phyloP scores from a whole-genome alignment of 2,113 vertebrate genomes.

The Cynopterus brachyotis region DNA sequence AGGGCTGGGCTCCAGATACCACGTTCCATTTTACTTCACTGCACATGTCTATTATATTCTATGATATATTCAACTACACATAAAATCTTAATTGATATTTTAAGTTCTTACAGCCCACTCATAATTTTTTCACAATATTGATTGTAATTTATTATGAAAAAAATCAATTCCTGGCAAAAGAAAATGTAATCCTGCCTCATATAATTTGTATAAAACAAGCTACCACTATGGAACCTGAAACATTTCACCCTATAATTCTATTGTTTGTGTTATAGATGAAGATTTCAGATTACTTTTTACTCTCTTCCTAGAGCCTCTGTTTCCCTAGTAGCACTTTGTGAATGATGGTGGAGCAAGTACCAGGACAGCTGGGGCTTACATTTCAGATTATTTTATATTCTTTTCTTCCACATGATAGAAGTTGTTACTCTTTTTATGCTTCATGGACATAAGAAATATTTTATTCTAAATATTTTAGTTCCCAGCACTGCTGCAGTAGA shows the following conservation, averaged over 20 bases:
- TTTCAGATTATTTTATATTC: neutral
- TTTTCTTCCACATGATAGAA: neutral
- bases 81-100: neutral
- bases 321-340: neutral
- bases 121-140: neutral
- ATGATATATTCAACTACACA: neutral
- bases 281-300: neutral
- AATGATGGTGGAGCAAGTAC: neutral
- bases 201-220: neutral
- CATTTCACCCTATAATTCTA: neutral
- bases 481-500: neutral
- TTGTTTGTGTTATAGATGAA: neutral
- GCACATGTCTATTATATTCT: neutral
- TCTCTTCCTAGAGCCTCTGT: neutral
- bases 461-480: neutral
- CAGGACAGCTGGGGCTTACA: neutral
- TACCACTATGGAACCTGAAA: neutral
- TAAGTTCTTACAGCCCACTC: neutral
- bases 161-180: neutral
- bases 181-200: neutral
- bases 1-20: no score
- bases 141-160: neutral
- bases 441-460: neutral
- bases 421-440: neutral
- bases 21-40: neutral